Evolutionary conservation across 1,140 invertebrate species (phyloP).

Genomic region (Luehdorfia chinensis): DNA sequence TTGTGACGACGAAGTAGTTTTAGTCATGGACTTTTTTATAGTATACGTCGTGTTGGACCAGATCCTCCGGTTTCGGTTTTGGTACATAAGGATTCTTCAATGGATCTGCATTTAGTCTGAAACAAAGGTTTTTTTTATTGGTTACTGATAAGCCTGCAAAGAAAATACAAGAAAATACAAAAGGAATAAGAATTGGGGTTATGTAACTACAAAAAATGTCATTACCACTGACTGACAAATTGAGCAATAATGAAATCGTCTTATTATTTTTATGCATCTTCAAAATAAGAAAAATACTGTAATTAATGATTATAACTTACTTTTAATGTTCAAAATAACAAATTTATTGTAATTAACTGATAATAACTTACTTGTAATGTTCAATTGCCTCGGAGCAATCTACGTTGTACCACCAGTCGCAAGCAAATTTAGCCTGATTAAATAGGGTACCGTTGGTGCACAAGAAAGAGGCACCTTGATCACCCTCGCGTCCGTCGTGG

Average conservation of each 20-base stretch:
- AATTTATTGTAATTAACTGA: not conserved
- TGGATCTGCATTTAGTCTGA: constrained; percentile 86
- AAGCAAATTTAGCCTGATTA: constrained; percentile 91
- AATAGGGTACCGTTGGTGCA: constrained; percentile 94
- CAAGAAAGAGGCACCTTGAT: constrained; percentile 88
- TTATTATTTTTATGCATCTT: too few species aligned
- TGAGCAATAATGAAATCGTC: too few species aligned
- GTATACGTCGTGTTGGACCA: constrained; percentile 39
- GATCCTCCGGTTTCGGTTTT: constrained; percentile 81
- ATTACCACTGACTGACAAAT: too few species aligned
- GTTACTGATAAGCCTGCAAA: constrained; percentile 12
- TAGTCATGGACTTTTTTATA: constrained; percentile 30
- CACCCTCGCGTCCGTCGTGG: constrained; percentile 88
- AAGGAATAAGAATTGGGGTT: too few species aligned
- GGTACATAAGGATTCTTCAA: constrained; percentile 87
- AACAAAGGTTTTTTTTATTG: constrained; percentile 20
- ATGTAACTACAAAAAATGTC: too few species aligned
- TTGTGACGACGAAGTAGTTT: not conserved
- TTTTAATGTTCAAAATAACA: not conserved
- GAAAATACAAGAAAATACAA: not conserved
- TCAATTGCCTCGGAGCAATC: constrained; percentile 84
- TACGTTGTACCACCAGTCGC: constrained; percentile 96
- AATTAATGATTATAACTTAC: not conserved
- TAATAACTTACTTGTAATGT: constrained; percentile 81
- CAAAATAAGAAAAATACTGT: too few species aligned